phyloP scores from a whole-genome alignment of 2,888 invertebrate genomes.

The Drosophila paramelanica region DNA sequence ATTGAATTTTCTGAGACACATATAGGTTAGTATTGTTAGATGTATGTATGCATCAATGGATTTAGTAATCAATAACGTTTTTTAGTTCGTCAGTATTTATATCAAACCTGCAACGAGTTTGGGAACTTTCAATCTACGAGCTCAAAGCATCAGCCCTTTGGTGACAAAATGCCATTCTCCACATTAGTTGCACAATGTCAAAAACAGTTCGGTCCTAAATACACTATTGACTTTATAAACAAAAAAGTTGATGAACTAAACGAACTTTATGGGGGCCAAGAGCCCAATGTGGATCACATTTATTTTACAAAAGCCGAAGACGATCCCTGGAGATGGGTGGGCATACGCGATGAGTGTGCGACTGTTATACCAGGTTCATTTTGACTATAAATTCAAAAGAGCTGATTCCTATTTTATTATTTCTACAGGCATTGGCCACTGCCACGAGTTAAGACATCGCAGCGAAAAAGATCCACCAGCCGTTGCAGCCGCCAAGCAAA shows the following conservation, averaged over 20 bases:
- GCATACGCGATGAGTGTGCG: slow-evolving; percentile 70
- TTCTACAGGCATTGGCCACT: slow-evolving; percentile 35
- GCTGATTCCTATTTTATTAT: neutral
- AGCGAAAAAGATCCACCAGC: slow-evolving; percentile 25
- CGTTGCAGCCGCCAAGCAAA: slow-evolving; percentile 26
- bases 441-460: slow-evolving; percentile 24
- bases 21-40: neutral
- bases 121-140: slow-evolving; percentile 86
- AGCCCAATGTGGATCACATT: slow-evolving; percentile 84
- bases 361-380: slow-evolving; percentile 35
- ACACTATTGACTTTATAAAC: slow-evolving; percentile 37
- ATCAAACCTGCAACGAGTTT: slow-evolving; percentile 92
- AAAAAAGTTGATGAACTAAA: slow-evolving; percentile 70
- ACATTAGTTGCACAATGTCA: slow-evolving; percentile 12
- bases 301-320: slow-evolving; percentile 85
- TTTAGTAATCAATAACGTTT: slow-evolving; percentile 8
- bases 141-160: slow-evolving; percentile 45
- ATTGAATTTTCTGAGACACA: neutral
- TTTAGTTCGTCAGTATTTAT: slow-evolving; percentile 89
- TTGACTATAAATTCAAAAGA: neutral
- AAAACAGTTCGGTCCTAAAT: slow-evolving; percentile 31
- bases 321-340: slow-evolving; percentile 86
- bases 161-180: slow-evolving; percentile 15
- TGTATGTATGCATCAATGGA: neutral
- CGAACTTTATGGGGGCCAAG: slow-evolving; percentile 83